Evolutionary conservation across 1,140 invertebrate species (phyloP).

Genomic region (Formica exsecta): DNA sequence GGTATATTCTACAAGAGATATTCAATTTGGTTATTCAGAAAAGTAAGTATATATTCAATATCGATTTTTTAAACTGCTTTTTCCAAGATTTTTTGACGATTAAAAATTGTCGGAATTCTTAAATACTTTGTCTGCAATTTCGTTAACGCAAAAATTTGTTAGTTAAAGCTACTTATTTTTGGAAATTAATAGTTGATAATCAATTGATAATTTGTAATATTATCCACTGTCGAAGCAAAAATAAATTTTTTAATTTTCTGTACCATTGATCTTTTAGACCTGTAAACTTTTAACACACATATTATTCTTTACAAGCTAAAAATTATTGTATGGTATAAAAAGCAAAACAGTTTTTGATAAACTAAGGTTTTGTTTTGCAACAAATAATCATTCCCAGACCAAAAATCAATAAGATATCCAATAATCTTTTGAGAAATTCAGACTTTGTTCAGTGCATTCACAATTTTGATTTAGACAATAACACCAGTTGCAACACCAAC

Average conservation of each 20-base stretch:
- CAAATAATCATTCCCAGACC: background rate
- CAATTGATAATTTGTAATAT: too few species aligned
- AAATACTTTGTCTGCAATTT: background rate
- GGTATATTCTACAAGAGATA: background rate
- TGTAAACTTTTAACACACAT: background rate
- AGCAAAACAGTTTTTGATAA: background rate
- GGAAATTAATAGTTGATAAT: background rate
- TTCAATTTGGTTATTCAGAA: background rate
- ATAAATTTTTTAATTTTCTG: background rate
- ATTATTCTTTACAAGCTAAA: conserved; percentile 17
- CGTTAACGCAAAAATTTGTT: background rate
- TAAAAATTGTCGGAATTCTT: background rate
- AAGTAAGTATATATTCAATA: conserved; percentile 29
- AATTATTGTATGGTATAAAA: background rate
- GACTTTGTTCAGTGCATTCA: background rate
- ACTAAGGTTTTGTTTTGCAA: background rate
- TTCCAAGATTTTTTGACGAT: background rate
- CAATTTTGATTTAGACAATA: conserved; percentile 70
- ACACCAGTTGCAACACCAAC: conserved; percentile 77
- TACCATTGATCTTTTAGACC: background rate
- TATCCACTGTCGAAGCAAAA: background rate
- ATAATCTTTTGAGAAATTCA: conserved; percentile 1
- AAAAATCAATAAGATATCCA: background rate
- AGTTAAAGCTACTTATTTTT: background rate
- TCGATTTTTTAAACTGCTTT: background rate